A percentile compares a stretch with the other conserved stretches of the same genome.
phyloP scores from a whole-genome alignment of 2,113 vertebrate species.

The Salvator merianae region DNA sequence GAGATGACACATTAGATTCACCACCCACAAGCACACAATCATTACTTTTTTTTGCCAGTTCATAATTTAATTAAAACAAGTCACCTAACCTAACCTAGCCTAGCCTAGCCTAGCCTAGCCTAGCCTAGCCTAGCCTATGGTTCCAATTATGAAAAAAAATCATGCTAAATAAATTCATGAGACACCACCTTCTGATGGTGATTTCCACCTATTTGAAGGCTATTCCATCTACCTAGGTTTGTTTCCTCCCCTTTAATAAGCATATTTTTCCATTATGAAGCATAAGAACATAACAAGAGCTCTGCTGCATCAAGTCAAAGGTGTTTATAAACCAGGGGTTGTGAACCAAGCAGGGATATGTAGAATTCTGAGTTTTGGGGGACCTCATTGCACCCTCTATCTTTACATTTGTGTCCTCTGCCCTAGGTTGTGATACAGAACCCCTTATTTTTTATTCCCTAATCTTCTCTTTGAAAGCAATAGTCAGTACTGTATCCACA shows the following conservation, averaged over 20 bases:
- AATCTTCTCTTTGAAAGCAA: no score
- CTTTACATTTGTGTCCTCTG: no score
- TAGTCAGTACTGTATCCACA: no score
- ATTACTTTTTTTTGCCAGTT: conserved; percentile 54
- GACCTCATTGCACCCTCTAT: no score
- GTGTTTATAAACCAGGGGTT: no score
- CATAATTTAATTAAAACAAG: conserved; percentile 58
- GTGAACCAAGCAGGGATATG: no score
- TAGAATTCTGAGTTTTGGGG: no score
- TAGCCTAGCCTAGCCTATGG: no score
- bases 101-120: no score
- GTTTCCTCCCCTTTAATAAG: neutral
- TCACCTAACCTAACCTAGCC: neutral
- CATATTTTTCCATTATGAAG: neutral
- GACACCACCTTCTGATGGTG: conserved; percentile 62
- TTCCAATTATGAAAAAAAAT: conserved; percentile 31
- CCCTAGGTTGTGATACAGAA: no score
- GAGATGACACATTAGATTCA: conserved; percentile 13
- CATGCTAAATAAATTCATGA: conserved; percentile 41
- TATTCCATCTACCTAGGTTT: neutral
- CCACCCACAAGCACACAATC: conserved; percentile 32
- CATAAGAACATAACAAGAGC: neutral
- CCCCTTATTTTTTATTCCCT: no score
- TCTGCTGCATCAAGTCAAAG: neutral
- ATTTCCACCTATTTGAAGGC: conserved; percentile 28